Evolutionary conservation across 2,888 invertebrate species (phyloP), one percentile per base, ranked within the genome.

Genomic region (Digitonthophagus gazella): DNA sequence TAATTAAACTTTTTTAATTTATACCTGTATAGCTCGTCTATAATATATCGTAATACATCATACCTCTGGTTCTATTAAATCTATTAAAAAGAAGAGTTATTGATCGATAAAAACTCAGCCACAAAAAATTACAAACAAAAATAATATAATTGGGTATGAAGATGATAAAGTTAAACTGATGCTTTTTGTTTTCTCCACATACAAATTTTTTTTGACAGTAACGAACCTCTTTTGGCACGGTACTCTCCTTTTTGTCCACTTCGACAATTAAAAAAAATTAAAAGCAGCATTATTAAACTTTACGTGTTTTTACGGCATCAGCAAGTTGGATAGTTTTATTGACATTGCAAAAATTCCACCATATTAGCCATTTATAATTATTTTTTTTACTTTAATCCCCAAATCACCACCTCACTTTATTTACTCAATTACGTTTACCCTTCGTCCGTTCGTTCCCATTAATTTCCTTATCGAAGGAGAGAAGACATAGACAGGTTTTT

Each of bases 211-310:
- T 22, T 44, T 44, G 11, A 6, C 8, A 11, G 28, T 44, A 44
- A 44, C 28, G 28, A 44, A 44, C 28, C 28, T 6, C 28, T 44
- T 44, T 44, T 44, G 6, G 11, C 3, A 11, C 28, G 28, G 28
- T 44, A n/a, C n/a, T n/a, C n/a, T 44, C 6, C 28, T 44, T 11
- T 11, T 44, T 44, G 28, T 44, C 28, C 28, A 44, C 28, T 44
- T 76, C 76, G 74, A 77, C 74, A 75, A 76, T 77, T 75, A 75
- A 78, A n/a, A n/a, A n/a, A 80, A 79, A 72, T 75, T 75, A 79
- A 78, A 79, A 79, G 80, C 80, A 79, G 79, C 80, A 78, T 78
- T 74, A n/a, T n/a, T n/a, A 75, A 77, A 76, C 77, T 76, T 74
- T 73, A 75, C 74, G 75, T 75, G 74, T 76, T 76, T 75, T 8